These are phyloP conservation scores for Tillus elongatus DNA, from an alignment of 2,888 invertebrate genomes.

Conservation along the genomic window DNA sequence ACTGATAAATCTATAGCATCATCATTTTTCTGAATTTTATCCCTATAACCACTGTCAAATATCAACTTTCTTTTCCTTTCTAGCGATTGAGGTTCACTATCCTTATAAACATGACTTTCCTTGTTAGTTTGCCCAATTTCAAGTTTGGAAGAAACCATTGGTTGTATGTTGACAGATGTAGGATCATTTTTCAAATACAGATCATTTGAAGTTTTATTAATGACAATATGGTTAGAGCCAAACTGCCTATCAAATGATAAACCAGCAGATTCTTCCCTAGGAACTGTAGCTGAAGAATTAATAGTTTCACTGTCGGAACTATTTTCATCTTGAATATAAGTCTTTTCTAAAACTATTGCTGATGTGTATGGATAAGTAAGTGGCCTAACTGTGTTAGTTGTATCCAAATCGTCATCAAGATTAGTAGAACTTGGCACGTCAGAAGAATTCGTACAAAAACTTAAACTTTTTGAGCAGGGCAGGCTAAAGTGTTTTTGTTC, in stretches of 20 bases:
- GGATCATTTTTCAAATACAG: too few relatives aligned
- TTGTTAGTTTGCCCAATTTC: too few relatives aligned
- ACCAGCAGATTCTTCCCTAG: too few relatives aligned
- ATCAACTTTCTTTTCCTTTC: constrained; percentile 19
- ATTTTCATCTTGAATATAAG: too few relatives aligned
- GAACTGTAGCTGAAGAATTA: too few relatives aligned
- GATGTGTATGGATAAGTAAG: constrained; percentile 57
- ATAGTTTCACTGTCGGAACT: too few relatives aligned
- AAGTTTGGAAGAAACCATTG: too few relatives aligned
- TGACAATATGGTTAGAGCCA: too few relatives aligned
- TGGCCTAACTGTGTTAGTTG: constrained; percentile 41
- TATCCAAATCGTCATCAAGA: constrained; percentile 8
- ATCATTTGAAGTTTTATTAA: too few relatives aligned
- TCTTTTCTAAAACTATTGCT: constrained; percentile 8
- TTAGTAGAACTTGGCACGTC: constrained; percentile 8
- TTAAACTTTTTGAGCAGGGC: constrained; percentile 12
- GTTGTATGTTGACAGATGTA: too few relatives aligned
- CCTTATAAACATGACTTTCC: too few relatives aligned
- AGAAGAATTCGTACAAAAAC: constrained; percentile 5
- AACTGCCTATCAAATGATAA: too few relatives aligned
- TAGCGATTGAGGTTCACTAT: constrained; percentile 8
- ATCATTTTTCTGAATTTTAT: constrained; percentile 31
- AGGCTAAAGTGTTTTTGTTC: constrained; percentile 21
- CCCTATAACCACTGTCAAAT: constrained; percentile 16
- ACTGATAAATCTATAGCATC: constrained; percentile 40